These are phyloP conservation scores for Hephaestus fuliginosus DNA, from an alignment of 2,797 vertebrate species.

Conservation along the genomic window DNA sequence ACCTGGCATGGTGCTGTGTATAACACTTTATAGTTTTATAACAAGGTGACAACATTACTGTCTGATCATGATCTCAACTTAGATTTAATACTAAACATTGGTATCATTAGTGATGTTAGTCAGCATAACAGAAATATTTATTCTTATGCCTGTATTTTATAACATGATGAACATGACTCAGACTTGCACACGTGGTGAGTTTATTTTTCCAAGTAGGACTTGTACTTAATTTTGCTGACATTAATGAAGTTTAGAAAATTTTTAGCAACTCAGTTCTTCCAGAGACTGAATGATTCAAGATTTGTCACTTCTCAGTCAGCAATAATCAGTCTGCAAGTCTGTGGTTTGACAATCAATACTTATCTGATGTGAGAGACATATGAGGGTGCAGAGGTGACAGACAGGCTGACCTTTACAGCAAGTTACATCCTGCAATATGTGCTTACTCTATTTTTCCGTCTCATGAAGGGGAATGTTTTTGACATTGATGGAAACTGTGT, in stretches of 20 bases:
- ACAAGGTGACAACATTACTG: not conserved
- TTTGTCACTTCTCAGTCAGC: slow-evolving; percentile 51
- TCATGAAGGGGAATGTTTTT: not conserved
- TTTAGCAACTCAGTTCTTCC: slow-evolving; percentile 32
- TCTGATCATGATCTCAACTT: not conserved
- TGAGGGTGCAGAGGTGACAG: slow-evolving; percentile 38
- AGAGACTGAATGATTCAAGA: slow-evolving; percentile 52
- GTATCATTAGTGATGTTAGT: not conserved
- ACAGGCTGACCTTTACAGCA: slow-evolving; percentile 26
- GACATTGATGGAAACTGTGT: not conserved
- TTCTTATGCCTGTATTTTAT: not conserved
- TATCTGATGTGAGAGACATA: slow-evolving; percentile 33
- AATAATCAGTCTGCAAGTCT: slow-evolving; percentile 38
- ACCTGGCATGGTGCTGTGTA: not conserved
- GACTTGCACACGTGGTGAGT: not conserved
- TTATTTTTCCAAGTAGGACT: not conserved
- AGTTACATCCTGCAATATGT: not conserved
- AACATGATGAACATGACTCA: not conserved
- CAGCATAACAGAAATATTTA: not conserved
- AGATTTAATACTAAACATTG: not conserved
- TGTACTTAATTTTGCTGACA: slow-evolving; percentile 43
- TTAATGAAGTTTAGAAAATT: not conserved
- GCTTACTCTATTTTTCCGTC: not conserved
- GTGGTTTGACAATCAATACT: slow-evolving; percentile 69
- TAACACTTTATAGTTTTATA: not conserved